These are phyloP conservation scores for Ophthalmolycus amberensis DNA, from an alignment of 2,113 vertebrate genomes.

Conservation along the genomic window DNA sequence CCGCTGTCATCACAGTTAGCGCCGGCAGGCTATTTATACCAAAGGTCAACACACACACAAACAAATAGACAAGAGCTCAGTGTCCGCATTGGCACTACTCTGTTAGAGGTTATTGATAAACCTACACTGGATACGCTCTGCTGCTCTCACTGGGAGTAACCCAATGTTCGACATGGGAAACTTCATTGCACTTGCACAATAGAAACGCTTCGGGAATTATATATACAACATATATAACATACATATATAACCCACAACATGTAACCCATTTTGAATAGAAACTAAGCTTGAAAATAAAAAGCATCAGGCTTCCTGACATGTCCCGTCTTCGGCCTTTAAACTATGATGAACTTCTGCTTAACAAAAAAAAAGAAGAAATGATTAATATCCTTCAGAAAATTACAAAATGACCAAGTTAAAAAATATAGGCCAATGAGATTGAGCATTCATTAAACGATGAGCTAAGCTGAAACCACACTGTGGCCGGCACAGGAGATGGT, in stretches of 20 bases:
- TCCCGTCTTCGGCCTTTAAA: background rate
- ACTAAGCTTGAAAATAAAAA: background rate
- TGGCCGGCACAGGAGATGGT: constrained; percentile 33
- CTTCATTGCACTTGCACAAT: constrained; percentile 13
- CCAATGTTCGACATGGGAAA: constrained; percentile 27
- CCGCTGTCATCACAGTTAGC: constrained; percentile 82
- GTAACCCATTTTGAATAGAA: background rate
- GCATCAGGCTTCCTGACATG: background rate
- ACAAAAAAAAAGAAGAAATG: background rate
- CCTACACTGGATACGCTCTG: constrained; percentile 64
- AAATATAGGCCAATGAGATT: background rate
- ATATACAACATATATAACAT: background rate
- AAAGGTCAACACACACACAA: constrained; percentile 77
- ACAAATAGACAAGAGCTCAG: constrained; percentile 63
- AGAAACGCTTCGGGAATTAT: background rate
- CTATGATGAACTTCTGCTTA: constrained; percentile 10
- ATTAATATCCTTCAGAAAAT: background rate
- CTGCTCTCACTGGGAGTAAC: constrained; percentile 40
- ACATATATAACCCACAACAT: background rate
- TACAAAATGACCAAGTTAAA: background rate
- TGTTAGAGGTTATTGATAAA: constrained; percentile 80
- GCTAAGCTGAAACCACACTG: constrained; percentile 32
- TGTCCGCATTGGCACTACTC: constrained; percentile 70
- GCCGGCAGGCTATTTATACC: constrained; percentile 83
- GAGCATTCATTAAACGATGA: background rate